Percentiles rank a stretch among this genome's conserved stretches.
Evolutionary conservation across 1,140 invertebrate genomes (phyloP).

Genomic region (Halictus rubicundus): DNA sequence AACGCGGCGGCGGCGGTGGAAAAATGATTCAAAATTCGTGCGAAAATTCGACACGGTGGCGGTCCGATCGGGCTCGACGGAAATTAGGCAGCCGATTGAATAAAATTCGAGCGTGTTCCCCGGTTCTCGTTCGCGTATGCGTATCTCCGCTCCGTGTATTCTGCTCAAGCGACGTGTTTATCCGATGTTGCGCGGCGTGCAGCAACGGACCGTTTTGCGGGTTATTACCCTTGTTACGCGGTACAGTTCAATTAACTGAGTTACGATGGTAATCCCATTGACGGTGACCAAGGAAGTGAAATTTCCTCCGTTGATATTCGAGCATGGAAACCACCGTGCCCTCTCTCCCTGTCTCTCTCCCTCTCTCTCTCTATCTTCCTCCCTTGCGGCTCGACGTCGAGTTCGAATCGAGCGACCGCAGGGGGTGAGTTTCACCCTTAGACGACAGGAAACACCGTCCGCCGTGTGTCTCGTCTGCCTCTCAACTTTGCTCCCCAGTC

Average conservation of each 20-base stretch:
- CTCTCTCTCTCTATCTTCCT: no score
- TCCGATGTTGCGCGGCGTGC: constrained; percentile 20
- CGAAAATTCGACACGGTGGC: not conserved
- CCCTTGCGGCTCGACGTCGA: not conserved
- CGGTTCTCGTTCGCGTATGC: no score
- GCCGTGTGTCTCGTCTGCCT: no score
- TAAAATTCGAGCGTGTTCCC: not conserved
- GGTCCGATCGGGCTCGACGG: not conserved
- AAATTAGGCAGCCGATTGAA: constrained; percentile 16
- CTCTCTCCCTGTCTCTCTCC: no score
- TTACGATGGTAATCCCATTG: constrained; percentile 69
- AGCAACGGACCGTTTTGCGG: constrained; percentile 34
- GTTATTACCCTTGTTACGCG: constrained; percentile 68
- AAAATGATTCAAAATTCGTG: not conserved
- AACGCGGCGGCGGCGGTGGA: not conserved
- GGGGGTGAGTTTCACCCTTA: not conserved
- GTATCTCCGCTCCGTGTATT: not conserved
- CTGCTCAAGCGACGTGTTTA: constrained; percentile 7
- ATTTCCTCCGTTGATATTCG: constrained; percentile 48
- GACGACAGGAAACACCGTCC: not conserved
- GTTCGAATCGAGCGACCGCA: not conserved
- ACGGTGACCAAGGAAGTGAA: constrained; percentile 56
- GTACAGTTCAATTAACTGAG: constrained; percentile 71
- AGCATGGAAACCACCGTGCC: constrained; percentile 12
- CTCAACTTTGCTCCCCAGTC: no score